Evolutionary conservation across 1,140 invertebrate genomes (phyloP).

Genomic region (Atopsyche davidsoni): DNA sequence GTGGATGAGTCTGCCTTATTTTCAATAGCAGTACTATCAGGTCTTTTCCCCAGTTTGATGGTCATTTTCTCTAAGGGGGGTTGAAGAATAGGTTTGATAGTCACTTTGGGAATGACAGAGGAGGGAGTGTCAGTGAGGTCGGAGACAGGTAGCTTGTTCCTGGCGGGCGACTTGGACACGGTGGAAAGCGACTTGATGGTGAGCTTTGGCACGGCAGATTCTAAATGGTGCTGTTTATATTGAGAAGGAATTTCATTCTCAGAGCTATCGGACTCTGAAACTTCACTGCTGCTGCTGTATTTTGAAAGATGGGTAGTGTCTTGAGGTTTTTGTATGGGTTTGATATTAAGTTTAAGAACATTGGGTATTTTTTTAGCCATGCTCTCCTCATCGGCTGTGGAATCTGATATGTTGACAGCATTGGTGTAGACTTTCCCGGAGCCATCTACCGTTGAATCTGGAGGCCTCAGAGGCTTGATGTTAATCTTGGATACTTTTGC

Average conservation of each 20-base stretch:
- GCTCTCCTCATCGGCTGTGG: slow-evolving; percentile 5
- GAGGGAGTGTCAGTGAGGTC: neutral
- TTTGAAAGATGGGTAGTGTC: slow-evolving; percentile 41
- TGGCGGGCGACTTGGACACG: slow-evolving; percentile 2
- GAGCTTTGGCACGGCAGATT: slow-evolving; percentile 16
- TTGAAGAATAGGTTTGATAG: slow-evolving; percentile 20
- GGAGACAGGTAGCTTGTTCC: too few relatives aligned
- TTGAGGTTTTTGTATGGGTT: slow-evolving; percentile 40
- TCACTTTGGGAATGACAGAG: slow-evolving; percentile 8
- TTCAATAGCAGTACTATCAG: slow-evolving; percentile 11
- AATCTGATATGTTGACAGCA: slow-evolving; percentile 26
- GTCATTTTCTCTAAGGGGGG: slow-evolving; percentile 28
- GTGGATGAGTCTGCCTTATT: slow-evolving; percentile 8
- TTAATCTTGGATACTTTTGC: slow-evolving; percentile 27
- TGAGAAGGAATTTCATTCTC: slow-evolving; percentile 42
- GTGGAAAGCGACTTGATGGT: slow-evolving; percentile 20
- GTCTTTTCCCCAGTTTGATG: slow-evolving; percentile 21
- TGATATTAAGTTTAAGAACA: slow-evolving; percentile 44
- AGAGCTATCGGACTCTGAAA: slow-evolving; percentile 47
- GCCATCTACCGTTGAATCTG: slow-evolving; percentile 23
- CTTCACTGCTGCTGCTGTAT: slow-evolving; percentile 45
- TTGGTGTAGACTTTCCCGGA: too few relatives aligned
- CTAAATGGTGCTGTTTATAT: slow-evolving; percentile 31
- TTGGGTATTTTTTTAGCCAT: slow-evolving; percentile 30
- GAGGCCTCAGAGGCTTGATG: slow-evolving; percentile 41